Evolutionary conservation across 1,140 invertebrate species (phyloP).

Genomic region (Dendrolimus kikuchii): DNA sequence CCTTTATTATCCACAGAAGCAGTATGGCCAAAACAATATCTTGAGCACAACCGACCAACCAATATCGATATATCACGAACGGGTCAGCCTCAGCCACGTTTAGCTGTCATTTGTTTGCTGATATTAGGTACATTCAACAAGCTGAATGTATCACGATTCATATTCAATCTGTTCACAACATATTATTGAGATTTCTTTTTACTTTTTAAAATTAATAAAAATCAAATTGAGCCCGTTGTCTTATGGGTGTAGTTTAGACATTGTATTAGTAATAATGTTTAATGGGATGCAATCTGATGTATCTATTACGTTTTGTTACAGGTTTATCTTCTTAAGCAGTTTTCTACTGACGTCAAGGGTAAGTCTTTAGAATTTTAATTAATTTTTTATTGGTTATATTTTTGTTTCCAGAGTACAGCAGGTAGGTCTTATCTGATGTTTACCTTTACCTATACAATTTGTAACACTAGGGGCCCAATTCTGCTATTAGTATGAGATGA

Average conservation of each 20-base stretch:
- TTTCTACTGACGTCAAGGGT: constrained; percentile 18
- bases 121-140: constrained; percentile 14
- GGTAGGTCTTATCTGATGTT: no score
- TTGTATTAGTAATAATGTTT: neutral
- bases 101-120: constrained; percentile 23
- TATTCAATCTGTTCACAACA: constrained; percentile 14
- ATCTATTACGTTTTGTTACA: constrained; percentile 15
- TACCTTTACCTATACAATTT: no score
- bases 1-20: constrained; percentile 31
- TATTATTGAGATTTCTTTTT: constrained; percentile 16
- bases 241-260: neutral
- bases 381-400: neutral
- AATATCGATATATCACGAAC: constrained; percentile 14
- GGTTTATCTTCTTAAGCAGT: constrained; percentile 23
- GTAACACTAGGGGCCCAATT: no score
- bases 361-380: constrained; percentile 12
- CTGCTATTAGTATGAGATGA: no score
- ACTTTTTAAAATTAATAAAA: neutral
- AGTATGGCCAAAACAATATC: constrained; percentile 25
- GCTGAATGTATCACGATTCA: constrained; percentile 32
- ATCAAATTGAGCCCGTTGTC: constrained; percentile 1
- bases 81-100: constrained; percentile 13
- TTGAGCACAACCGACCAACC: neutral
- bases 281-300: neutral
- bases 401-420: no score